Conservation (phyloP, 23 tunicate genomes). For the Corella eumyota region DNA sequence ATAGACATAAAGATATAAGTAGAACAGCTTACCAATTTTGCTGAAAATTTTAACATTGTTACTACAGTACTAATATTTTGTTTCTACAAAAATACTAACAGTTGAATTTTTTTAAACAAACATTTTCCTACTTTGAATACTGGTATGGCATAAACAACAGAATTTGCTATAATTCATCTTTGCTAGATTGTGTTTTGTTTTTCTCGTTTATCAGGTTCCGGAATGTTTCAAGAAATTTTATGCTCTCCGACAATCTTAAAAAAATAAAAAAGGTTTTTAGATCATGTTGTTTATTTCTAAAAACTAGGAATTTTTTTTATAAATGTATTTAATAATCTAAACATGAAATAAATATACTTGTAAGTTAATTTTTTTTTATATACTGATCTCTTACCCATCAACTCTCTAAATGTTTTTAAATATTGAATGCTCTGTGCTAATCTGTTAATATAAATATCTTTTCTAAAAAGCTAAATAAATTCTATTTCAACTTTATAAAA, state of each 20-base stretch:
- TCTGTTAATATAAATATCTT: constrained; percentile 14
- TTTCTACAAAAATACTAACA: no score
- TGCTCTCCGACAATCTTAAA: constrained; percentile 58
- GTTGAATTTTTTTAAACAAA: no score
- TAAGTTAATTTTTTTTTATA: not conserved
- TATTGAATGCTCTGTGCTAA: constrained; percentile 27
- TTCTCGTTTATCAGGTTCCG: constrained; percentile 12
- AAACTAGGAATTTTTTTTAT: not conserved
- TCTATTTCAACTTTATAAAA: not conserved
- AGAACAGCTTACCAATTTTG: no score
- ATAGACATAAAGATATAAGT: no score
- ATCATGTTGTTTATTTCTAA: not conserved
- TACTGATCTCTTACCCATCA: constrained; percentile 15
- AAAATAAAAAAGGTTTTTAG: not conserved
- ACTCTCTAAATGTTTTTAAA: constrained; percentile 14
- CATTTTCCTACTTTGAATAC: no score
- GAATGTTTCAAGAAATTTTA: constrained; percentile 43
- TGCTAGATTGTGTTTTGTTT: not conserved
- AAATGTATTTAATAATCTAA: not conserved
- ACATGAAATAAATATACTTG: not conserved
- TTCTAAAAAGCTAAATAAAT: not conserved
- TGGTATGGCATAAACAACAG: no score
- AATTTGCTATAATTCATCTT: not conserved
- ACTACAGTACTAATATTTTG: no score
- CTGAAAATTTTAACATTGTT: no score